phyloP scores from a whole-genome alignment of 2,113 vertebrate species.

The Corythoichthys intestinalis region DNA sequence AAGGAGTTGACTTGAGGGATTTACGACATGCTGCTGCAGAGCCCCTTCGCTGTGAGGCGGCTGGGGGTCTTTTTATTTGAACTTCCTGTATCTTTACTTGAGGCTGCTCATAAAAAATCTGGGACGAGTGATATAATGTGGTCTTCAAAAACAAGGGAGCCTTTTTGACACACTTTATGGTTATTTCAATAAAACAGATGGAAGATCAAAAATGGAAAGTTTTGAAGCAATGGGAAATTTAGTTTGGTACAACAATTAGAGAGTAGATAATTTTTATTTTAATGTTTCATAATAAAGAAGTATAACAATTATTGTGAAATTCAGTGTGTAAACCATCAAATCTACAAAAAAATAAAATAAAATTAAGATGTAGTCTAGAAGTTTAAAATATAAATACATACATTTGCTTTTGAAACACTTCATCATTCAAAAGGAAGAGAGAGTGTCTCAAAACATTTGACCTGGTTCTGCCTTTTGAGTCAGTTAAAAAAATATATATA shows the following conservation, averaged over 20 bases:
- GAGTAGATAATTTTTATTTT: too few relatives aligned
- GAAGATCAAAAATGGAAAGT: conserved; percentile 39
- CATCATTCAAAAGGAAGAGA: too few relatives aligned
- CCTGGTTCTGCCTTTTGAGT: too few relatives aligned
- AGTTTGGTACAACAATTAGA: not conserved
- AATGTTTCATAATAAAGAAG: too few relatives aligned
- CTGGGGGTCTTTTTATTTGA: conserved; percentile 54
- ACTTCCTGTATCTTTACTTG: conserved; percentile 57
- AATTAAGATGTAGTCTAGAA: too few relatives aligned
- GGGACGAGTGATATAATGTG: conserved; percentile 63
- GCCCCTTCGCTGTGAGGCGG: conserved; percentile 31
- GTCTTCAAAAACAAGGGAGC: conserved; percentile 49
- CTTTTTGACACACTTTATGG: conserved; percentile 49
- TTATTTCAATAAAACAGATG: conserved; percentile 41
- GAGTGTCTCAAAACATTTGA: too few relatives aligned
- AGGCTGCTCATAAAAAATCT: conserved; percentile 48
- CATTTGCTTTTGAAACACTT: too few relatives aligned
- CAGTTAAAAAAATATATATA: too few relatives aligned
- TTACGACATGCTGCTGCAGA: conserved; percentile 52
- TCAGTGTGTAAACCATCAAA: too few relatives aligned
- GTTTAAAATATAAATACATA: too few relatives aligned
- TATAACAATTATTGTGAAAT: too few relatives aligned
- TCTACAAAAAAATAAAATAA: too few relatives aligned
- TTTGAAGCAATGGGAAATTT: conserved; percentile 21
- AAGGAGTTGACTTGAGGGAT: conserved; percentile 45